Base-by-base conservation (phyloP, 1,140 invertebrate species). In the Penaeus chinensis region DNA sequence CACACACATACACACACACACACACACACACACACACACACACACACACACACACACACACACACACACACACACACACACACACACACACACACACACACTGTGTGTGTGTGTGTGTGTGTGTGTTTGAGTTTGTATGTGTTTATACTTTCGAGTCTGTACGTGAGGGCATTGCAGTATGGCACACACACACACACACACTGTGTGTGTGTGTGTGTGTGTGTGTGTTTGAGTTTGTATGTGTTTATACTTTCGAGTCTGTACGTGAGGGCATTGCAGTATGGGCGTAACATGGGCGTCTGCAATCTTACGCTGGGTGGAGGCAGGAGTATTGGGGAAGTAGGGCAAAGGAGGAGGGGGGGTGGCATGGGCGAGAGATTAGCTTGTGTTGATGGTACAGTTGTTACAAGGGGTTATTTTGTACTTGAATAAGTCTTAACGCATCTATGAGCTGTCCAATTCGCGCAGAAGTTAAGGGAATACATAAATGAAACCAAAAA, bases 1-100 rank as follows among this genome's bases (percentile, higher is more conserved):
- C 24, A 77, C 76, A 77, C 24, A 77, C 76, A 77, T 1, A 77
- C 76, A 77, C 24, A 77, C 76, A 77, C 24, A 77, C 76, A 77
- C 76, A 77, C 27, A 77, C 76, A 77, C 76, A 77, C 24, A 76
- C 71, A 20, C 19, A 27, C 7, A 24, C 24, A 20, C n/a, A 47
- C 32, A 19, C 74, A 77, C 24, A 76, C 71, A 20, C 19, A 27
- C 7, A 24, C 24, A 20, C n/a, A 47, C 32, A 19, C 74, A 32
- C 24, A 76, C 71, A 20, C 19, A 27, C 7, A 24, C 24, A 20
- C n/a, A 47, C 4, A 19, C 74, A 2, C 24, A 76, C 71, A 20
- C 19, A 3, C 7, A 24, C 24, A 20, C n/a, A 47, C 32, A 19
- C 74, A 37, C 71, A 20, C 19, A 27, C 22, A 42, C 32, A 19